Percentiles rank a stretch among this genome's conserved stretches.
phyloP scores from a whole-genome alignment of 2,888 invertebrate genomes.

The Glyphotaelius pellucidus region DNA sequence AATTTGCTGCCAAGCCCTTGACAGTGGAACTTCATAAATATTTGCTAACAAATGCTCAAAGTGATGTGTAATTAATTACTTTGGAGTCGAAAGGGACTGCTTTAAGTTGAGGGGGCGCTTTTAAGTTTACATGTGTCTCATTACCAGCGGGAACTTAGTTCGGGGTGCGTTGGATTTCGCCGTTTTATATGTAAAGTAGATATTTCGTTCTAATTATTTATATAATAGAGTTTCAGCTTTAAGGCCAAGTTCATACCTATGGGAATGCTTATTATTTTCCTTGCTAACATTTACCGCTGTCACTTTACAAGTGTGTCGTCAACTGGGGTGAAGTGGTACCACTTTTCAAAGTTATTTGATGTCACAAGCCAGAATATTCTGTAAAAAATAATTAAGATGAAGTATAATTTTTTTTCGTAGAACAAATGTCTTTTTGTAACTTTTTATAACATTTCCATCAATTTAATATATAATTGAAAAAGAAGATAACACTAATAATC shows the following conservation, averaged over 20 bases:
- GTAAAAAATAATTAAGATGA: no score
- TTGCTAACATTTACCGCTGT: neutral
- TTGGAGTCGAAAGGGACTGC: neutral
- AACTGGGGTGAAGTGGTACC: no score
- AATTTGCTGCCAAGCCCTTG: neutral
- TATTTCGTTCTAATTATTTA: neutral
- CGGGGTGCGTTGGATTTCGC: neutral
- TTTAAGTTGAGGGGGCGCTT: neutral
- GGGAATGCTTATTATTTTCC: neutral
- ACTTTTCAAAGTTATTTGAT: no score
- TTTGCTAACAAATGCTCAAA: neutral
- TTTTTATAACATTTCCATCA: no score
- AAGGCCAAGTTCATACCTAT: neutral
- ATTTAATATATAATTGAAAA: no score
- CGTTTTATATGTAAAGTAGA: neutral
- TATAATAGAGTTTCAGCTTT: neutral
- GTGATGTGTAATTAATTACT: constrained; percentile 2
- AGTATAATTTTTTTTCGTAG: no score
- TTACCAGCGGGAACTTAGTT: neutral
- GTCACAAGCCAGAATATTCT: no score
- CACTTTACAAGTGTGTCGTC: neutral
- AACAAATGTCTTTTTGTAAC: no score
- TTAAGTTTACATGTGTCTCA: neutral
- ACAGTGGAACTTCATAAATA: neutral
- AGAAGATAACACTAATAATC: no score